Percentiles rank a stretch among this genome's conserved stretches.
These are phyloP conservation scores for Cyclina sinensis DNA, from an alignment of 1,140 invertebrate genomes.

Conservation along the genomic window DNA sequence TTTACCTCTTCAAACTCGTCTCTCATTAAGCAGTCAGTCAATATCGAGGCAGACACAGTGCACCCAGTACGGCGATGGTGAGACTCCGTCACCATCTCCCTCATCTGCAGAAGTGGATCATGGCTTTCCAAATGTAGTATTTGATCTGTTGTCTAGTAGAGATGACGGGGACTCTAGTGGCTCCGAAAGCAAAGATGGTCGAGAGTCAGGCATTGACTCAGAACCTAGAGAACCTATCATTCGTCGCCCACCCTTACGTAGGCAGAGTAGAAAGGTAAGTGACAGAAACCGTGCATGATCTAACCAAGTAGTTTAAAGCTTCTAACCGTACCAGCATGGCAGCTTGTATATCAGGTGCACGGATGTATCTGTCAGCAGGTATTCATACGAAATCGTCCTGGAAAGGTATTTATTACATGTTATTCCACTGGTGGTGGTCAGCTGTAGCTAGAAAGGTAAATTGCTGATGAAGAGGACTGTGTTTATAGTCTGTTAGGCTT, in stretches of 20 bases:
- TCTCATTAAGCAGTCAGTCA: not conserved
- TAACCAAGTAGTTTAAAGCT: not conserved
- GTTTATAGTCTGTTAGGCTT: not conserved
- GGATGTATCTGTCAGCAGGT: not conserved
- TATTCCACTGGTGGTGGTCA: not conserved
- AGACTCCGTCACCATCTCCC: slow-evolving; percentile 68
- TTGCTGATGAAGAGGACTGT: not conserved
- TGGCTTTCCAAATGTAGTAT: slow-evolving; percentile 48
- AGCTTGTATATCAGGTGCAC: not conserved
- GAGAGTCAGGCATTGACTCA: slow-evolving; percentile 33
- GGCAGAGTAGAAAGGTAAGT: slow-evolving; percentile 32
- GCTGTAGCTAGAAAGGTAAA: slow-evolving; percentile 1
- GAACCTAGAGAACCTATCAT: not conserved
- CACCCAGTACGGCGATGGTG: slow-evolving; percentile 64
- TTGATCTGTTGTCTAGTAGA: slow-evolving; percentile 55
- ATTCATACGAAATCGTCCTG: not conserved
- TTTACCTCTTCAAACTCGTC: not conserved
- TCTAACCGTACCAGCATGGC: not conserved
- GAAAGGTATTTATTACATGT: not conserved
- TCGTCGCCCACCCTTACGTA: not conserved
- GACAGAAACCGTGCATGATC: not conserved
- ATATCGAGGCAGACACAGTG: slow-evolving; percentile 55
- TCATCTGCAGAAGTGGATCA: slow-evolving; percentile 64
- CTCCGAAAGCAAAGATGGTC: slow-evolving; percentile 7
- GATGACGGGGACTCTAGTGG: slow-evolving; percentile 12